A percentile compares a stretch with the other conserved stretches of the same genome.
phyloP scores from a whole-genome alignment of 2,888 invertebrate genomes.

The Hyppa rectilinea region DNA sequence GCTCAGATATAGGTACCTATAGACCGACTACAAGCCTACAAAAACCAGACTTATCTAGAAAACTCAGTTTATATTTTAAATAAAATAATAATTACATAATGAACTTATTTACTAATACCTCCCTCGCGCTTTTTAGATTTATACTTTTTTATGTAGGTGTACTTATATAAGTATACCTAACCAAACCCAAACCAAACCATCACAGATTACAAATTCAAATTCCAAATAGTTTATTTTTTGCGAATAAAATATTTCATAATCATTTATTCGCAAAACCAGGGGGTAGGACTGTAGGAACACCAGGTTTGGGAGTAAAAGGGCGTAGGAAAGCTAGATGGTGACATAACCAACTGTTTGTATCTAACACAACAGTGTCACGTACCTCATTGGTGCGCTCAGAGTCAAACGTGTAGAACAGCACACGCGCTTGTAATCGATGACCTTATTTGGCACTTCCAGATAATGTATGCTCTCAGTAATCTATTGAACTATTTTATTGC shows the following conservation, averaged over 20 bases:
- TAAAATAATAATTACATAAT: not conserved
- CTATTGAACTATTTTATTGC: conserved; percentile 61
- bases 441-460: conserved; percentile 63
- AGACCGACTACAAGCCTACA: not conserved
- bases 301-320: not conserved
- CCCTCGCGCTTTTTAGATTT: not conserved
- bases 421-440: conserved; percentile 60
- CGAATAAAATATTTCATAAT: no score
- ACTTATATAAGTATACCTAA: not conserved
- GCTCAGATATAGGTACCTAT: not conserved
- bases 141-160: not conserved
- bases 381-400: conserved; percentile 29
- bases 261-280: no score
- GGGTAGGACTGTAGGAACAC: not conserved
- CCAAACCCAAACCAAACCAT: not conserved
- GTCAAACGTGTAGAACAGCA: conserved; percentile 43
- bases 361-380: conserved; percentile 24
- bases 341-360: conserved; percentile 1
- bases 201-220: no score
- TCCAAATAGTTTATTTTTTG: no score
- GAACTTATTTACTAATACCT: not conserved
- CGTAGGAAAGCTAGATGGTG: not conserved
- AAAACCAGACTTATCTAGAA: not conserved
- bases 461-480: conserved; percentile 61
- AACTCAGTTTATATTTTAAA: not conserved